Conservation (phyloP, 1,140 invertebrate genomes). For the Anastatus disparis region DNA sequence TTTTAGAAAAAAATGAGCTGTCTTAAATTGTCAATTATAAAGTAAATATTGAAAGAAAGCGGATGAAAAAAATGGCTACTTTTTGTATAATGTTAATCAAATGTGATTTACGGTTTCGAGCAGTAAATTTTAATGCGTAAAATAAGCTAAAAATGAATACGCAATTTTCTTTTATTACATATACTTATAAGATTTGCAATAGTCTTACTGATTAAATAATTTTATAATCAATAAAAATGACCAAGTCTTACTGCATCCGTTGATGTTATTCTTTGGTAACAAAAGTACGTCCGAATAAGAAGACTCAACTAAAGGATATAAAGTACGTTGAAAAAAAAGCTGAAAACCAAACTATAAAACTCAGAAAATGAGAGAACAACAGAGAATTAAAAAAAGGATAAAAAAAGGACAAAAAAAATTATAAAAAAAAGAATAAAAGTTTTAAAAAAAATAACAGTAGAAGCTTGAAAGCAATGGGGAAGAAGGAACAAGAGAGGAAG, state of each 20-base stretch:
- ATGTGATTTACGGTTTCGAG: no score
- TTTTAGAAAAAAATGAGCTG: neutral
- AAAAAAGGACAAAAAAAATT: conserved; percentile 28
- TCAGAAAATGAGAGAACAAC: conserved; percentile 27
- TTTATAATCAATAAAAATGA: no score
- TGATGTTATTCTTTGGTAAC: no score
- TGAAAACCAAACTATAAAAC: neutral
- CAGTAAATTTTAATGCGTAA: no score
- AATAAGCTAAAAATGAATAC: no score
- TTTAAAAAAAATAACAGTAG: conserved; percentile 1
- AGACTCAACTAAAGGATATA: neutral
- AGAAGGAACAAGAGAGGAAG: conserved; percentile 37
- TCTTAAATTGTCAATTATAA: neutral
- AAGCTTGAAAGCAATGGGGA: conserved; percentile 30
- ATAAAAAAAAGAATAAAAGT: neutral
- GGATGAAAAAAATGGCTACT: no score
- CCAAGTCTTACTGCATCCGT: no score
- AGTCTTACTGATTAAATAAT: no score
- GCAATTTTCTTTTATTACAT: no score
- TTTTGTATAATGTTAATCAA: no score
- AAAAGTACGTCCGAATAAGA: neutral
- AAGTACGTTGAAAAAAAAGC: neutral
- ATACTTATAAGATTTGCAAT: no score
- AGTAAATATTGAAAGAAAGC: neutral
- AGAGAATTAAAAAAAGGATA: conserved; percentile 28